phyloP scores from a whole-genome alignment of 2,888 invertebrate species.

The Amblyjoppa proteus region DNA sequence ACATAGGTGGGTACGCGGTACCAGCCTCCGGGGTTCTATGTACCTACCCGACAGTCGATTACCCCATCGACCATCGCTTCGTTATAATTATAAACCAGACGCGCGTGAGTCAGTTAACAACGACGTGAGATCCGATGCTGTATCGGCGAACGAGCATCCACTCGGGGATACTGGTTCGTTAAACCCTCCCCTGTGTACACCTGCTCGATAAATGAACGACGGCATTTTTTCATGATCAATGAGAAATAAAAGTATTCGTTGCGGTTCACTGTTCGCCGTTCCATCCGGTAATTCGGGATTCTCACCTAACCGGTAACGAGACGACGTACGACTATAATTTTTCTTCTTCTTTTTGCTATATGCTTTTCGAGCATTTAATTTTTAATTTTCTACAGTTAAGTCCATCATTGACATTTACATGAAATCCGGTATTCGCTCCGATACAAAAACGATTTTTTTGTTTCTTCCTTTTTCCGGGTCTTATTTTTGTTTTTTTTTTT shows the following conservation, averaged over 20 bases:
- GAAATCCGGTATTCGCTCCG: too few species aligned
- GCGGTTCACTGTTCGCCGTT: slow-evolving; percentile 21
- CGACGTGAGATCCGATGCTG: slow-evolving; percentile 10
- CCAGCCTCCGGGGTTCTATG: slow-evolving; percentile 1
- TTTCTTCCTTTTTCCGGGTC: neutral
- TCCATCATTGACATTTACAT: too few species aligned
- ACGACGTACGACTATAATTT: neutral
- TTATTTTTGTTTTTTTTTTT: slow-evolving; percentile 42
- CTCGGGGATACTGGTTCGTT: slow-evolving; percentile 21
- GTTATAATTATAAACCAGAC: slow-evolving; percentile 63
- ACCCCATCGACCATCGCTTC: slow-evolving; percentile 66
- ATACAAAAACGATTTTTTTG: neutral
- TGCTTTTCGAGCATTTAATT: neutral
- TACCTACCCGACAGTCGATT: slow-evolving; percentile 68
- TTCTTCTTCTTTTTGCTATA: neutral
- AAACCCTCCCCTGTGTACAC: slow-evolving; percentile 60
- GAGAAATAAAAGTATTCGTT: slow-evolving; percentile 22
- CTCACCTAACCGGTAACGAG: neutral
- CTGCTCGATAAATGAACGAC: slow-evolving; percentile 13
- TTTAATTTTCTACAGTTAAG: too few species aligned
- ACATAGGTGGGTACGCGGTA: slow-evolving; percentile 6
- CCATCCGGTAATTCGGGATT: neutral
- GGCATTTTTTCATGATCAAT: slow-evolving; percentile 22
- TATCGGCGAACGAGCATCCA: neutral
- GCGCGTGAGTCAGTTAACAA: slow-evolving; percentile 50